Conservation (phyloP, 2,113 vertebrate genomes). For the Campylomormyrus tamandua region DNA sequence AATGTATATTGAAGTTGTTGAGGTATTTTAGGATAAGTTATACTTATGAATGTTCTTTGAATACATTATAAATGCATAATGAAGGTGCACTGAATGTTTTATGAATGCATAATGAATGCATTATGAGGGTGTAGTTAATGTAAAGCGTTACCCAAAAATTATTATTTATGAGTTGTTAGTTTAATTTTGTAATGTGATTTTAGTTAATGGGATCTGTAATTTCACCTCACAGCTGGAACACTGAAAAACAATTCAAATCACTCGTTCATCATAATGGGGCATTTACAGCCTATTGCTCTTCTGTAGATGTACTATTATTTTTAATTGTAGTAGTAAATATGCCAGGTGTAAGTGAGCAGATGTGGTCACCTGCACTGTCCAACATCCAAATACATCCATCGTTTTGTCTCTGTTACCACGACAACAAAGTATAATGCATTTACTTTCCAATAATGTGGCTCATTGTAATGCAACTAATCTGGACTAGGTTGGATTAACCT, state of each 20-base stretch:
- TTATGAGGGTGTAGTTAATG: too few relatives aligned
- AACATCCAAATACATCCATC: neutral
- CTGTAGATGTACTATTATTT: neutral
- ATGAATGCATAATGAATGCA: too few relatives aligned
- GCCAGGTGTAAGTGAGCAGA: neutral
- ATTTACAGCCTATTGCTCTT: neutral
- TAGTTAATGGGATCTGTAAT: neutral
- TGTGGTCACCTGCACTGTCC: neutral
- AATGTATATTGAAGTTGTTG: too few relatives aligned
- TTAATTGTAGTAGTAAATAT: neutral
- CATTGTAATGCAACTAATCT: conserved; percentile 40
- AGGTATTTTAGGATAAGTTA: too few relatives aligned
- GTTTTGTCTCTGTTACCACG: neutral
- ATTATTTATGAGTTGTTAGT: neutral
- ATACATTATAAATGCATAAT: too few relatives aligned
- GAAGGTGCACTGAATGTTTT: too few relatives aligned
- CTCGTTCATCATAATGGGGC: neutral
- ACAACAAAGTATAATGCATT: conserved; percentile 20
- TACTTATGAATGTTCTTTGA: too few relatives aligned
- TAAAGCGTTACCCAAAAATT: neutral
- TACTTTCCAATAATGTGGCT: conserved; percentile 31
- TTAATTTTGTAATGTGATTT: neutral
- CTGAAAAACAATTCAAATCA: neutral
- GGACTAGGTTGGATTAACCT: conserved; percentile 42
- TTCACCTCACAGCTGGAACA: neutral